These are phyloP conservation scores for Drosophila pegasa DNA, from an alignment of 2,888 invertebrate species.

Conservation along the genomic window DNA sequence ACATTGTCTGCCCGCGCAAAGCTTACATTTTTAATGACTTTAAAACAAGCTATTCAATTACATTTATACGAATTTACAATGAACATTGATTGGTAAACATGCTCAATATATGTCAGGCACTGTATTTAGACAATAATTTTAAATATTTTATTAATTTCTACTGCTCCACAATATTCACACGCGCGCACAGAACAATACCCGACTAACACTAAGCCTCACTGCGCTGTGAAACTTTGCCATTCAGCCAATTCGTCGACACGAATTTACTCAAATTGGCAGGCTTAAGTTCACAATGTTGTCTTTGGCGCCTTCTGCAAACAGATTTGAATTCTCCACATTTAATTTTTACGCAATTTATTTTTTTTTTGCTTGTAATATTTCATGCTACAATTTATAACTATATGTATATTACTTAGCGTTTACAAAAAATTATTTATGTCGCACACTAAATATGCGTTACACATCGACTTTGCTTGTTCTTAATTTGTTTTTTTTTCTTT, in stretches of 20 bases:
- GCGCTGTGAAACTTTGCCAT: neutral
- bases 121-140: neutral
- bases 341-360: slow-evolving; percentile 46
- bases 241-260: neutral
- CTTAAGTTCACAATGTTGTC: neutral
- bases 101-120: neutral
- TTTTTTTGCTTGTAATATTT: slow-evolving; percentile 69
- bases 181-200: too few species aligned
- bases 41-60: neutral
- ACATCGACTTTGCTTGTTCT: slow-evolving; percentile 18
- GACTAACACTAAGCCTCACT: neutral
- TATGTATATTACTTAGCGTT: slow-evolving; percentile 59
- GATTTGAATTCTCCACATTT: slow-evolving; percentile 1
- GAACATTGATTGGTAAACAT: neutral
- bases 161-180: neutral
- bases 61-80: neutral
- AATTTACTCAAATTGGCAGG: slow-evolving; percentile 3
- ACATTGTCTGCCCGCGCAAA: neutral
- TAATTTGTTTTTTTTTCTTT: slow-evolving; percentile 26
- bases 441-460: slow-evolving; percentile 48
- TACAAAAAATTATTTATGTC: slow-evolving; percentile 70
- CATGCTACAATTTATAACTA: slow-evolving; percentile 76
- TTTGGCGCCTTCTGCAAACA: neutral
- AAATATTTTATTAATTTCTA: neutral
- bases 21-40: neutral